phyloP scores from a whole-genome alignment of 2,888 invertebrate genomes.

The Limnephilus marmoratus region DNA sequence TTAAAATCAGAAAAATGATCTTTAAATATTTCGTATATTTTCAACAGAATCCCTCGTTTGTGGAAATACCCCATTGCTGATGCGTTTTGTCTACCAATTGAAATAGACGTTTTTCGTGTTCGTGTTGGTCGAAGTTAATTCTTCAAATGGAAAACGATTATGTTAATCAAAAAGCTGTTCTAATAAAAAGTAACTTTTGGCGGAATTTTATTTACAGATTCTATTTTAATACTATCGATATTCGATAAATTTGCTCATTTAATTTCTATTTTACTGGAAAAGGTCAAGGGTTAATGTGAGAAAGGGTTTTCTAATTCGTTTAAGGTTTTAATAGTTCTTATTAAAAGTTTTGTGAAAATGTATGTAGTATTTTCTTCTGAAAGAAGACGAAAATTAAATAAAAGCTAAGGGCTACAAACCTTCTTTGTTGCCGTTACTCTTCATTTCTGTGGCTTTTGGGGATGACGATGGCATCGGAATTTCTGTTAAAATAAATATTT shows the following conservation, averaged over 20 bases:
- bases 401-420: slow-evolving; percentile 76
- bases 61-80: neutral
- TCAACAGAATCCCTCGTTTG: too few relatives aligned
- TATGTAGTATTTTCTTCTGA: neutral
- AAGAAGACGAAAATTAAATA: neutral
- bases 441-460: slow-evolving; percentile 89
- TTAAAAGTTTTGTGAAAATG: neutral
- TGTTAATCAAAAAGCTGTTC: neutral
- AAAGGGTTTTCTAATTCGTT: neutral
- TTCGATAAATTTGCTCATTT: neutral
- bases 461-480: slow-evolving; percentile 92
- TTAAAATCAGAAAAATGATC: too few relatives aligned
- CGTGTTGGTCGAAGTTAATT: neutral
- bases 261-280: too few relatives aligned
- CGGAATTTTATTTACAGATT: neutral
- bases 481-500: slow-evolving; percentile 78
- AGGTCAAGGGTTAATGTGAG: neutral
- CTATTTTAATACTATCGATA: neutral
- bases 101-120: neutral
- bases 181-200: neutral
- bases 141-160: neutral
- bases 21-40: too few relatives aligned
- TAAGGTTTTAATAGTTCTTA: neutral
- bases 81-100: neutral
- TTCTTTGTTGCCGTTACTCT: slow-evolving; percentile 85